phyloP scores from a whole-genome alignment of 2,888 invertebrate genomes.

The Ophion ellenae region DNA sequence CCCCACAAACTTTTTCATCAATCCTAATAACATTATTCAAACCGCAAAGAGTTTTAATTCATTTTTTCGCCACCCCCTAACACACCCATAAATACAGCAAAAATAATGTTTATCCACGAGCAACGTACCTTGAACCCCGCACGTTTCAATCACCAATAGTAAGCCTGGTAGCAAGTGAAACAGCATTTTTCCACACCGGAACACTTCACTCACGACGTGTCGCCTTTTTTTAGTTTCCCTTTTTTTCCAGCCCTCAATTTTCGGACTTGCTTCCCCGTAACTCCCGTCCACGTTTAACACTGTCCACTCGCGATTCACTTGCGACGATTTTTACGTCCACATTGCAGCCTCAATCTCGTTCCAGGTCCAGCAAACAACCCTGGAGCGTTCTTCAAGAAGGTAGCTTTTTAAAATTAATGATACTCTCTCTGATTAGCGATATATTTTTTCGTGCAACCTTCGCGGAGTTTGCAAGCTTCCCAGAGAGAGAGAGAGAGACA shows the following conservation, averaged over 20 bases:
- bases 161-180: slow-evolving; percentile 77
- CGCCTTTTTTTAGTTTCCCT: slow-evolving; percentile 4
- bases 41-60: neutral
- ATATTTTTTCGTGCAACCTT: neutral
- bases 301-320: slow-evolving; percentile 19
- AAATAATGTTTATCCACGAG: neutral
- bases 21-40: too few species aligned
- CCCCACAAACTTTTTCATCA: too few species aligned
- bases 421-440: neutral
- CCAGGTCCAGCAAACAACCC: neutral
- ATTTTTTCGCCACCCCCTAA: neutral
- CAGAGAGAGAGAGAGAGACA: neutral
- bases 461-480: neutral
- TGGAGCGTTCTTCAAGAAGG: neutral
- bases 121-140: slow-evolving; percentile 77
- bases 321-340: slow-evolving; percentile 2
- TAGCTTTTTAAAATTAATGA: neutral
- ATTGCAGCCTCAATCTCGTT: neutral
- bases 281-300: neutral
- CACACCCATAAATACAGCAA: neutral
- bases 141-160: slow-evolving; percentile 77
- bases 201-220: slow-evolving; percentile 60
- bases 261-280: neutral
- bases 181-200: slow-evolving; percentile 77
- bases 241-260: slow-evolving; percentile 3